Conservation (phyloP, 2,113 vertebrate genomes). For the Salminus brasiliensis region DNA sequence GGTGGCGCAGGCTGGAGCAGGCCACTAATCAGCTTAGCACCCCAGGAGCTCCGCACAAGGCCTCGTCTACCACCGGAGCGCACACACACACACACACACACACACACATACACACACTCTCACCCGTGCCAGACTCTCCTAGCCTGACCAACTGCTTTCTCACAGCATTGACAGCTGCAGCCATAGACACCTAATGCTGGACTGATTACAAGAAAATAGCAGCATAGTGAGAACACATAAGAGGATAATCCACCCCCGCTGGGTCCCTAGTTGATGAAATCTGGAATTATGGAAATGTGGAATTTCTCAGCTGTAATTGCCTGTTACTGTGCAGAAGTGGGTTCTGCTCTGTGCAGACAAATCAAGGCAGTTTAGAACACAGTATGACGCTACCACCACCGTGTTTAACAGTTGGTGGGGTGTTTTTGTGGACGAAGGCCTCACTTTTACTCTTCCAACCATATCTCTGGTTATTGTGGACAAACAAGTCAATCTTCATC, state of each 20-base stretch:
- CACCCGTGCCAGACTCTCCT: neutral
- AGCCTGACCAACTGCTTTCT: neutral
- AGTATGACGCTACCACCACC: no score
- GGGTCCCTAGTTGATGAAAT: neutral
- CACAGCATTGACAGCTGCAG: neutral
- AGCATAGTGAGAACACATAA: neutral
- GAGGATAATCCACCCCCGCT: neutral
- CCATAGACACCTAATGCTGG: no score
- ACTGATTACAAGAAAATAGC: neutral
- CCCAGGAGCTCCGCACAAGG: neutral
- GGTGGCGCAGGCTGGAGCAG: neutral
- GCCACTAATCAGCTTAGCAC: constrained; percentile 36
- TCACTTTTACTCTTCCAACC: no score
- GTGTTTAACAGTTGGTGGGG: no score
- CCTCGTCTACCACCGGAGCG: neutral
- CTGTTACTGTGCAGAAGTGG: no score
- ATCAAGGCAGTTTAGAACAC: no score
- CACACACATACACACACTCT: neutral
- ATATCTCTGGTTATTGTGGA: no score
- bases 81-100: neutral
- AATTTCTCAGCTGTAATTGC: neutral
- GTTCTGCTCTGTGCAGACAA: no score
- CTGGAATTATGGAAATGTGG: neutral
- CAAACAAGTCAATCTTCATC: no score
- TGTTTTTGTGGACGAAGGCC: no score